A percentile compares a stretch with the other conserved stretches of the same genome.
Evolutionary conservation across 2,888 invertebrate species (phyloP).

Genomic region (Amiota mariae): DNA sequence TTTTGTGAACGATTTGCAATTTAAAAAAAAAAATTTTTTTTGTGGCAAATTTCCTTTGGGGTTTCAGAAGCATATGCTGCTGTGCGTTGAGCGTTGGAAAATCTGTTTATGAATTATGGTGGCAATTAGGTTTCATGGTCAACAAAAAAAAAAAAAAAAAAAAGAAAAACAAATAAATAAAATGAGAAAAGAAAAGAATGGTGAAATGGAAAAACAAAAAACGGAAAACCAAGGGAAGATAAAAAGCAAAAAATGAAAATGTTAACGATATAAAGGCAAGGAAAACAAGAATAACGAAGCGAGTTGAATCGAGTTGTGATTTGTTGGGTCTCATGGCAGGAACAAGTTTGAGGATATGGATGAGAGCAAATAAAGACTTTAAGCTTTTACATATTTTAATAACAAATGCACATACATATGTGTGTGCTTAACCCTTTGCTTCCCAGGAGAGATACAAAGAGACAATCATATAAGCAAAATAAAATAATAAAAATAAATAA

Average conservation of each 20-base stretch:
- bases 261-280: no score
- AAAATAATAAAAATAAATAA: constrained; percentile 15
- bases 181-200: not conserved
- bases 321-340: no score
- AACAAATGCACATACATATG: not conserved
- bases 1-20: constrained; percentile 11
- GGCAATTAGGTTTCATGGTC: constrained; percentile 15
- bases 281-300: no score
- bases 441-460: constrained; percentile 9
- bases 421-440: not conserved
- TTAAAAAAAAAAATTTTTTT: no score
- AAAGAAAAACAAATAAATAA: no score
- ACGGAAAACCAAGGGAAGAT: no score
- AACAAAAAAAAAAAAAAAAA: not conserved
- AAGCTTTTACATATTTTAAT: constrained; percentile 16
- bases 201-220: not conserved
- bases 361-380: constrained; percentile 6
- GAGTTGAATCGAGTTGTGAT: no score
- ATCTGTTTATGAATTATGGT: constrained; percentile 18
- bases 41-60: not conserved
- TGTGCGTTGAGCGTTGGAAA: not conserved
- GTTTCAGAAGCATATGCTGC: not conserved
- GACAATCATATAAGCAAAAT: constrained; percentile 24
- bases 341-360: no score
- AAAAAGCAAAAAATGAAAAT: no score